Base-by-base conservation (phyloP, 2,113 vertebrate species). In the Xenotilapia longispinis region DNA sequence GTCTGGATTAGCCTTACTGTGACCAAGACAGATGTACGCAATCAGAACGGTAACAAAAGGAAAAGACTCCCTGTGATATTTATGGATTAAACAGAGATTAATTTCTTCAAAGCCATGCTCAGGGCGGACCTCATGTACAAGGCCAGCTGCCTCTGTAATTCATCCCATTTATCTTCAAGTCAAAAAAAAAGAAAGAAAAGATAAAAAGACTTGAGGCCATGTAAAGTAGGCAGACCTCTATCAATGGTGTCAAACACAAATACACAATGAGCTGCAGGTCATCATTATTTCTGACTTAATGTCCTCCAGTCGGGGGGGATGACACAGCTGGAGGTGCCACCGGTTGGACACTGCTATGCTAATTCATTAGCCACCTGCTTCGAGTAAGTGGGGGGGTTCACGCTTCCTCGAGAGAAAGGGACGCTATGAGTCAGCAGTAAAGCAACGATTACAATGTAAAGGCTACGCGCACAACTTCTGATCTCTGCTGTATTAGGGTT, bases 201-300 rank as follows among this genome's bases (percentile, higher is more conserved):
- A 26, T 45, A 58, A 49, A 79, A 82, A 53, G 80, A 45, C 82
- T 70, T 2, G 53, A 13, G 87, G 90, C 84, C 70, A 84, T 84
- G 78, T 58, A 85, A 88, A 86, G 82, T 65, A 80, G 49, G 55
- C 49, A 79, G 78, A 55, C 12, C 83, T 84, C 87, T 9, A 78
- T 87, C 87, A 60, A 68, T 55, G 57, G 83, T 81, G 85, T 90
- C 87, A 42, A 84, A 91, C 83, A 70, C 68, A 88, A 80, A 86
- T 5, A 38, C 91, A 89, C 92, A 90, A 84, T 42, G 90, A 93
- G 93, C 93, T 90, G 91, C 91, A 78, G 92, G 93, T 89, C 83
- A 78, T 93, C 91, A 92, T 94, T 94, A 95, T 89, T 93, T 90
- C 90, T 87, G 95, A 92, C 94, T 90, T 92, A 45, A 78, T 91